Conservation (phyloP, 1,140 invertebrate species). For the Saccostrea cuccullata region DNA sequence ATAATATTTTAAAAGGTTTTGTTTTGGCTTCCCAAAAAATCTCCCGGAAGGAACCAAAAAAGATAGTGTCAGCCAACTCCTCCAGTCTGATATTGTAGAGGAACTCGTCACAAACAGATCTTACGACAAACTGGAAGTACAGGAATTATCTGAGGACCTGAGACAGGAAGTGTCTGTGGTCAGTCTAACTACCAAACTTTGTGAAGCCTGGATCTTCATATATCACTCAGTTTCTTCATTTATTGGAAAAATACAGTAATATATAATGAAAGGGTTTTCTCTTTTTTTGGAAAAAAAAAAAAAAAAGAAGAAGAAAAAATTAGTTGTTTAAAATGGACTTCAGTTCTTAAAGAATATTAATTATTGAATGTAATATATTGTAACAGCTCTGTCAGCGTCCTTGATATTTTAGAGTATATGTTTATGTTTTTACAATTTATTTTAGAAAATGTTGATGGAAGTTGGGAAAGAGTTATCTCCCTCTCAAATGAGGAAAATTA, state of each 20-base stretch:
- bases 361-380: not conserved
- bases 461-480: slow-evolving; percentile 66
- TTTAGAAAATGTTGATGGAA: slow-evolving; percentile 60
- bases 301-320: no score
- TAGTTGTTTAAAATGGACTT: no score
- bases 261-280: no score
- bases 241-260: no score
- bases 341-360: no score
- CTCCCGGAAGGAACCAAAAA: slow-evolving; percentile 53
- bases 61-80: slow-evolving; percentile 60
- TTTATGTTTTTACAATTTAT: not conserved
- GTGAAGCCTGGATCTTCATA: no score
- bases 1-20: slow-evolving; percentile 59
- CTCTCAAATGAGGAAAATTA: slow-evolving; percentile 60
- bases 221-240: no score
- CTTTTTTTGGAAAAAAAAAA: no score
- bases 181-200: not conserved
- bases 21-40: slow-evolving; percentile 66
- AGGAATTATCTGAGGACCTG: slow-evolving; percentile 45
- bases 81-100: slow-evolving; percentile 55
- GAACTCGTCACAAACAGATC: slow-evolving; percentile 54
- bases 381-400: not conserved
- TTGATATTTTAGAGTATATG: not conserved
- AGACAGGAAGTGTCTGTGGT: slow-evolving; percentile 64
- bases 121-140: slow-evolving; percentile 54